phyloP scores from a whole-genome alignment of 23 tunicate species.

The Aplidium turbinatum region DNA sequence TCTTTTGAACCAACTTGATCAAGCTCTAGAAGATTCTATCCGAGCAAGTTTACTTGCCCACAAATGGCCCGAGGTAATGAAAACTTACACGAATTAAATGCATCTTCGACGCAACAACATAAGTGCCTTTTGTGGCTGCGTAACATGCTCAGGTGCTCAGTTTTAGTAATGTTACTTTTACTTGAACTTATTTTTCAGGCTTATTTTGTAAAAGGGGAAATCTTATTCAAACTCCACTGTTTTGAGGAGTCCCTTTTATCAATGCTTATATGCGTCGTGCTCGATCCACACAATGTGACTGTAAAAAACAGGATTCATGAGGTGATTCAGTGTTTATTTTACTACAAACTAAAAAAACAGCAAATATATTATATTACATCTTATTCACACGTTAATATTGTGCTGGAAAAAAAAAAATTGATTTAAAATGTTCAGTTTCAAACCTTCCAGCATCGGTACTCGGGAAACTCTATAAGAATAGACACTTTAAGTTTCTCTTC shows the following conservation, averaged over 20 bases:
- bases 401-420: too few species aligned
- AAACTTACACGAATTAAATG: background rate
- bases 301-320: slow-evolving; percentile 33
- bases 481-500: too few species aligned
- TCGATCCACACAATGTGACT: slow-evolving; percentile 20
- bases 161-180: background rate
- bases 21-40: slow-evolving; percentile 38
- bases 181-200: slow-evolving; percentile 20
- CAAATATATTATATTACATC: too few species aligned
- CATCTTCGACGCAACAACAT: too few species aligned
- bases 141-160: background rate
- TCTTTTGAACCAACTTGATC: slow-evolving; percentile 25
- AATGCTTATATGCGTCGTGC: slow-evolving; percentile 26
- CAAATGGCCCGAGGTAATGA: slow-evolving; percentile 56
- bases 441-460: too few species aligned
- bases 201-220: slow-evolving; percentile 45
- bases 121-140: too few species aligned
- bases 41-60: slow-evolving; percentile 32
- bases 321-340: slow-evolving; percentile 1
- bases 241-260: slow-evolving; percentile 39
- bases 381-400: too few species aligned
- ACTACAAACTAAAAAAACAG: too few species aligned
- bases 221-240: slow-evolving; percentile 28
- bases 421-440: too few species aligned
- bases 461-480: too few species aligned